Conservation (phyloP, 2,113 vertebrate genomes). For the Sinocyclocheilus anshuiensis region DNA sequence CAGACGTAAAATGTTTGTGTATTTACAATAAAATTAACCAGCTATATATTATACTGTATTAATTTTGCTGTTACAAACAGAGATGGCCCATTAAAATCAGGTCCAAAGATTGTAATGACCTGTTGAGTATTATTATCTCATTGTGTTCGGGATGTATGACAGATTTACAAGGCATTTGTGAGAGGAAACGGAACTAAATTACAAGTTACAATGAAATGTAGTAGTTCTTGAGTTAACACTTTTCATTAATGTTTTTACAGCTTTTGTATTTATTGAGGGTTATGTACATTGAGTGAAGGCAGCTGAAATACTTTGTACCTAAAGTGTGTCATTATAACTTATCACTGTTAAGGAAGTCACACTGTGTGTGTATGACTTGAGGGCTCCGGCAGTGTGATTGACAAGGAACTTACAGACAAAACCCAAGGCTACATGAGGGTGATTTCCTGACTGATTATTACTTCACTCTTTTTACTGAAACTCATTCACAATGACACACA, state of each 20-base stretch:
- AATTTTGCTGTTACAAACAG: background rate
- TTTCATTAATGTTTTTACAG: background rate
- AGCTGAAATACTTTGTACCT: background rate
- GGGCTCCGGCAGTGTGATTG: background rate
- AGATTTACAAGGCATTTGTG: background rate
- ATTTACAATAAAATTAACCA: background rate
- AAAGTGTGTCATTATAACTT: background rate
- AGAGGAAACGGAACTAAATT: background rate
- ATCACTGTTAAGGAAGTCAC: background rate
- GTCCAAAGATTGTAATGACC: background rate
- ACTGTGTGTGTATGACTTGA: background rate
- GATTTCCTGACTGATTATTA: background rate
- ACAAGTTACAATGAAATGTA: background rate
- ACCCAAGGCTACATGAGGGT: background rate
- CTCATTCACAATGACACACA: background rate
- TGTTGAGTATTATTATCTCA: background rate
- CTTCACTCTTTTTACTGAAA: background rate
- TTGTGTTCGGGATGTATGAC: background rate
- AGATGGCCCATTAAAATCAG: background rate
- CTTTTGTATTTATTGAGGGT: background rate
- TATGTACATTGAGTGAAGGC: background rate
- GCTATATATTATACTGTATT: background rate
- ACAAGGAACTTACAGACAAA: conserved; percentile 18
- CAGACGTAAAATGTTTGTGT: background rate
- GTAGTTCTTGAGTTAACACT: background rate